These are phyloP conservation scores for Forbesichthys agassizii DNA, from an alignment of 2,113 vertebrate genomes.

Conservation along the genomic window DNA sequence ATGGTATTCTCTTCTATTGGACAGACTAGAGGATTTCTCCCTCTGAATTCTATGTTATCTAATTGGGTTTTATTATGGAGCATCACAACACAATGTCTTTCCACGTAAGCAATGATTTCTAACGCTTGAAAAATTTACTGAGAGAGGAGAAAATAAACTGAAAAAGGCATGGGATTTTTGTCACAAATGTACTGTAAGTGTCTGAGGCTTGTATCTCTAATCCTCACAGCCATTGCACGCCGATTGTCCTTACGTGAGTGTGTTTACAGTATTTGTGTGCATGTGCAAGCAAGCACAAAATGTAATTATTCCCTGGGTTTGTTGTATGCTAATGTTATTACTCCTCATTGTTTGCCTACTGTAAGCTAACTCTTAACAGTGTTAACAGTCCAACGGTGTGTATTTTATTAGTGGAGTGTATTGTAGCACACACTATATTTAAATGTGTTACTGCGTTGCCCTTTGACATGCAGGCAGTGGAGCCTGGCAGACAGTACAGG, in stretches of 20 bases:
- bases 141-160: constrained; percentile 25
- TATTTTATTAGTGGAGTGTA: constrained; percentile 1
- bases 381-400: no score
- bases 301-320: constrained; percentile 66
- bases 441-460: constrained; percentile 33
- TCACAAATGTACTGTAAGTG: constrained; percentile 60
- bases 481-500: constrained; percentile 17
- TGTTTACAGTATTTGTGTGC: constrained; percentile 43
- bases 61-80: constrained; percentile 52
- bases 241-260: constrained; percentile 34
- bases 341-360: constrained; percentile 59
- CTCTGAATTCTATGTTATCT: constrained; percentile 51
- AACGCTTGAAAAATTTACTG: constrained; percentile 18
- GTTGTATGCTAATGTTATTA: constrained; percentile 75
- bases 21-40: constrained; percentile 49
- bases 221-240: constrained; percentile 58
- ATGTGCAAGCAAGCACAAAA: constrained; percentile 60
- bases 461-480: constrained; percentile 8
- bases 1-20: constrained; percentile 15
- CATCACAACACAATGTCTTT: constrained; percentile 56
- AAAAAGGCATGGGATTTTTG: constrained; percentile 51
- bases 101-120: constrained; percentile 66
- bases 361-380: constrained; percentile 28
- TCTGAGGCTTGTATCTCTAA: constrained; percentile 63
- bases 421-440: constrained; percentile 10